These are phyloP conservation scores for Cinclus cinclus DNA, from an alignment of 2,113 vertebrate genomes.

Conservation along the genomic window DNA sequence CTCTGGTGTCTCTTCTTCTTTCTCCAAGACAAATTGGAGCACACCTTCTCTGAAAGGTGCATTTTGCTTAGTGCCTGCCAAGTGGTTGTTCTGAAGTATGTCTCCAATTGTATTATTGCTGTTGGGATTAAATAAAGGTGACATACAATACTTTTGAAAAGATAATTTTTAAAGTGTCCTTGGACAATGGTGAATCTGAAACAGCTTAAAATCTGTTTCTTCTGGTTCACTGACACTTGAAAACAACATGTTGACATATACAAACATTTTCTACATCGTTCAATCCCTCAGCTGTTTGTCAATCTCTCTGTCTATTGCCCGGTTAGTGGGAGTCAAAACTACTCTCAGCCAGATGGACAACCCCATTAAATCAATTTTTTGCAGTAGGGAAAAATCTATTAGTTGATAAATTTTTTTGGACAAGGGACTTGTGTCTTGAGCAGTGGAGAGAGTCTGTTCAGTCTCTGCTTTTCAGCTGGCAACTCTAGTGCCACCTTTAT, in stretches of 20 bases:
- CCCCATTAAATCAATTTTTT: neutral
- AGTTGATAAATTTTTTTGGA: neutral
- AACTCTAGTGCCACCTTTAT: neutral
- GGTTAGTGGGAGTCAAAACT: neutral
- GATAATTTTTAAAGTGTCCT: neutral
- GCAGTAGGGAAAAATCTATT: neutral
- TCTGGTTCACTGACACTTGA: neutral
- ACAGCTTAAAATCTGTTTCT: neutral
- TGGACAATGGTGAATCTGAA: neutral
- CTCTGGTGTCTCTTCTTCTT: neutral
- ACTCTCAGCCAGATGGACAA: neutral
- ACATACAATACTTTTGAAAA: neutral
- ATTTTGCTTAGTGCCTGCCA: neutral
- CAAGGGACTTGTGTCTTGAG: neutral
- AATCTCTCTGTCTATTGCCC: neutral
- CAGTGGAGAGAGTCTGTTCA: neutral
- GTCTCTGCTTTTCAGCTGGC: neutral
- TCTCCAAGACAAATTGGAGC: neutral
- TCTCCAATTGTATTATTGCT: neutral
- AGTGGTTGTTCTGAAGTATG: neutral
- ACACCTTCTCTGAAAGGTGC: neutral
- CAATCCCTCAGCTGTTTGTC: neutral
- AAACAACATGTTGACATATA: neutral
- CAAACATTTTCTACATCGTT: neutral
- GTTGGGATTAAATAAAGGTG: neutral